Evolutionary conservation across 1,140 invertebrate genomes (phyloP), one percentile per base, ranked within the genome.

Genomic region (Lepidostoma basale): DNA sequence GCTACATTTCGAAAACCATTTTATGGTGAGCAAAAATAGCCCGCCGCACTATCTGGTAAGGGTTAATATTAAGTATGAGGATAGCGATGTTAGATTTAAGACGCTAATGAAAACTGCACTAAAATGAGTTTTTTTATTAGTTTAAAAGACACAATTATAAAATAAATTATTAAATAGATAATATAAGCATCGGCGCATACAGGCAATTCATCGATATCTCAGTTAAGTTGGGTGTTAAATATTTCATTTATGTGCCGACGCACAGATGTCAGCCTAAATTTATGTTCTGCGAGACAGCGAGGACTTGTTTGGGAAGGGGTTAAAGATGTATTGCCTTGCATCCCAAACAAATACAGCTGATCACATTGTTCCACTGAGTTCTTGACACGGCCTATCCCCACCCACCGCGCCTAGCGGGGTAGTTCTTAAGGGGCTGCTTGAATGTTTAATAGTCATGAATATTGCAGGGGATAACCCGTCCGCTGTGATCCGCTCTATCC

Each of bases 161-260:
- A n/a, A n/a, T n/a, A n/a, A n/a, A n/a, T n/a, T n/a, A n/a, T n/a
- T n/a, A n/a, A n/a, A n/a, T n/a, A n/a, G n/a, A 12, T 2, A 36
- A 36, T 36, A 36, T 36, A 12, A 36, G 5, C 14, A 9, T 68
- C 65, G 69, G 42, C 69, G 69, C 69, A 73, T 14, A 36, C n/a
- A n/a, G 45, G 47, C 63, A 1, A 14, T 33, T 18, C 36, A 60
- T 28, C 63, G 54, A 67, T 62, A 70, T 62, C 25, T 28, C 39
- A 59, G 67, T 42, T 63, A 63, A 73, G 60, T 59, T 40, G 40
- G 10, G 67, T 33, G 67, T 64, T 73, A 73, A 73, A 73, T 73
- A 73, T 71, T 71, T 70, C 68, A 73, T 70, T 73, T 73, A 68
- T 68, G 64, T 68, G 60, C 67, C 72, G 69, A 71, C 72, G 68